Percentiles rank a stretch among this genome's conserved stretches.
These are phyloP conservation scores for Barypeithes pellucidus DNA, from an alignment of 2,888 invertebrate species.

Conservation along the genomic window DNA sequence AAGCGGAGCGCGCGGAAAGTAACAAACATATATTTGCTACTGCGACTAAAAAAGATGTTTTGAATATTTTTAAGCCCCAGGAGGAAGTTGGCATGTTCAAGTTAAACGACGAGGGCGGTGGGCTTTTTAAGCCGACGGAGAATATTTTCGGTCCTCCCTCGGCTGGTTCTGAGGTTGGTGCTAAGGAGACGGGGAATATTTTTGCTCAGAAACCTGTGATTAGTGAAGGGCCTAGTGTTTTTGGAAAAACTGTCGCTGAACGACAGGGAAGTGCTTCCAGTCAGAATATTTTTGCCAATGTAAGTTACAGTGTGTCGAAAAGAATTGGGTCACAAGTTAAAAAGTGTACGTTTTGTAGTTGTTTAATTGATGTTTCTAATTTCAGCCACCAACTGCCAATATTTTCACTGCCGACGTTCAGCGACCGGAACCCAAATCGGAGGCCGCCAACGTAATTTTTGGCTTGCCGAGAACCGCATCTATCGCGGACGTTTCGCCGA, in stretches of 20 bases:
- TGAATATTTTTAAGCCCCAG: conserved; percentile 25
- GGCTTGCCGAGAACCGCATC: conserved; percentile 18
- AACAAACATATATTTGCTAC: conserved; percentile 31
- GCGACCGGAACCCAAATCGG: conserved; percentile 5
- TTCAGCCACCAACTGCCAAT: conserved; percentile 27
- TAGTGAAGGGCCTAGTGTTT: neutral
- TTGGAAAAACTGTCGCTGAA: conserved; percentile 5
- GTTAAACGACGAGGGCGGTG: conserved; percentile 31
- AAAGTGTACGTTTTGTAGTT: too few relatives aligned
- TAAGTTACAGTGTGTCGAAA: neutral
- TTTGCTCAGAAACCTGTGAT: conserved; percentile 29
- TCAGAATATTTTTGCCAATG: conserved; percentile 33
- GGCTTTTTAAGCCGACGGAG: conserved; percentile 22
- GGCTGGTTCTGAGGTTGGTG: neutral
- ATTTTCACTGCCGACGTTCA: conserved; percentile 30
- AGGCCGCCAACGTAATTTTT: neutral
- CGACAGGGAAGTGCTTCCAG: neutral
- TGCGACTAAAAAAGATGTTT: conserved; percentile 7
- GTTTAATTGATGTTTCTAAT: neutral
- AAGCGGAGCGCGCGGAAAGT: conserved; percentile 5
- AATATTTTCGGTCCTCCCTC: conserved; percentile 33
- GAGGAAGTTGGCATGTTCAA: conserved; percentile 25
- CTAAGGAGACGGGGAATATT: conserved; percentile 34
- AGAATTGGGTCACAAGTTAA: too few relatives aligned
- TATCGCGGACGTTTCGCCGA: conserved; percentile 5